phyloP scores from a whole-genome alignment of 2,888 invertebrate species.

The Aphodius granarius region DNA sequence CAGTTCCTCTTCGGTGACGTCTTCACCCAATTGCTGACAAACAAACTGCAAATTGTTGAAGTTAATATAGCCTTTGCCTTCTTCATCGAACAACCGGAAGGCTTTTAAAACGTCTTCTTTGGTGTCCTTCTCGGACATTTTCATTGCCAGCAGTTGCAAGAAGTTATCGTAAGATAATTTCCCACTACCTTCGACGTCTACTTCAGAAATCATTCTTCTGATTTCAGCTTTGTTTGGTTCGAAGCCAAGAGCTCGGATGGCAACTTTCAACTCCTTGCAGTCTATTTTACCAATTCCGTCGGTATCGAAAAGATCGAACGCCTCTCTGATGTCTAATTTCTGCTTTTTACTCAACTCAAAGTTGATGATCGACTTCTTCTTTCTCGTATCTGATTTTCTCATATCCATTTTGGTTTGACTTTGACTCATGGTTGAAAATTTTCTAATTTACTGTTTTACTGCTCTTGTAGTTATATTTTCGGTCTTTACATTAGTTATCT shows the following conservation, averaged over 20 bases:
- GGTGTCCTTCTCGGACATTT: not conserved
- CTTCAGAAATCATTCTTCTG: conserved; percentile 5
- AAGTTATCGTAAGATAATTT: conserved; percentile 2
- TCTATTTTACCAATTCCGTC: conserved; percentile 83
- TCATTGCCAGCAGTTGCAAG: conserved; percentile 2
- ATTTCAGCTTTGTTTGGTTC: conserved; percentile 6
- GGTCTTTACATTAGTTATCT: not conserved
- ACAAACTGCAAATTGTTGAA: not conserved
- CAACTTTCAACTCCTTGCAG: conserved; percentile 86
- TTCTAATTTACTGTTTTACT: too few relatives aligned
- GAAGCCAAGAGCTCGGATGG: conserved; percentile 75
- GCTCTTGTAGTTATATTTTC: too few relatives aligned
- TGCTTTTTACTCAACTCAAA: conserved; percentile 7
- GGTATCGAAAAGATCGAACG: conserved; percentile 87
- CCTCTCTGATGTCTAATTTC: conserved; percentile 59
- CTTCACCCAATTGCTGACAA: not conserved
- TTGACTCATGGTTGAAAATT: too few relatives aligned
- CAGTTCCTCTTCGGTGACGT: conserved; percentile 2
- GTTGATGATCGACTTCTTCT: not conserved
- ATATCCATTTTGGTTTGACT: not conserved
- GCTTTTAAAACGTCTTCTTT: conserved; percentile 5
- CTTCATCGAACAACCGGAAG: conserved; percentile 1
- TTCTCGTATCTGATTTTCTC: not conserved
- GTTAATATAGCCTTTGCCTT: not conserved
- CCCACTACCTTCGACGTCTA: conserved; percentile 1